Evolutionary conservation across 30 jellyfish, hydroid and myxozoan species (phyloP).

Genomic region (Mastigias papua): DNA sequence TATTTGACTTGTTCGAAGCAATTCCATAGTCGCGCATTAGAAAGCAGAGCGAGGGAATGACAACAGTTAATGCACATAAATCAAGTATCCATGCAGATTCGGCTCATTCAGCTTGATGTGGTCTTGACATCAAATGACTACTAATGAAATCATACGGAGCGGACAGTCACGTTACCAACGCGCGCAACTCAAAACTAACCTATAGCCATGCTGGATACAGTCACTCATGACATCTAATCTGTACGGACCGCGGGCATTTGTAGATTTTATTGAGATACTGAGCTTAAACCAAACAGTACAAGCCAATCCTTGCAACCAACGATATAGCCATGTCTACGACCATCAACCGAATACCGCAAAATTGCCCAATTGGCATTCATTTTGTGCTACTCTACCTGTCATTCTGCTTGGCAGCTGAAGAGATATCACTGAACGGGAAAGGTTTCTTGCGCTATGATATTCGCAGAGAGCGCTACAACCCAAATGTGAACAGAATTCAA

Average conservation of each 20-base stretch:
- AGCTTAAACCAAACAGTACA: neutral
- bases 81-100: constrained; percentile 46
- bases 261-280: neutral
- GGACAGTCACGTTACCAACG: constrained; percentile 39
- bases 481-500: constrained; percentile 62
- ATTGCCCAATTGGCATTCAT: neutral
- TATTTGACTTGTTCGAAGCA: constrained; percentile 53
- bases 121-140: constrained; percentile 20
- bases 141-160: constrained; percentile 41
- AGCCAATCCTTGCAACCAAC: constrained; percentile 15
- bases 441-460: constrained; percentile 69
- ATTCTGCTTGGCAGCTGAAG: constrained; percentile 4
- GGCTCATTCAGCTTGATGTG: constrained; percentile 20
- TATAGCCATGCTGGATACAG: constrained; percentile 13
- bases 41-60: constrained; percentile 43
- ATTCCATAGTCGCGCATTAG: constrained; percentile 21
- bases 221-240: constrained; percentile 2
- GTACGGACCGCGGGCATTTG: neutral
- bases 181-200: neutral
- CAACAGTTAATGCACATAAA: neutral
- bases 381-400: neutral
- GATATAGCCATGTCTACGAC: neutral
- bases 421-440: constrained; percentile 59
- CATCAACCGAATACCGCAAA: neutral
- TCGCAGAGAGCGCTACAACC: constrained; percentile 61